Evolutionary conservation across 53 echinoderm and acorn worm genomes (phyloP), one percentile per base, ranked within the genome.

Genomic region (Mesocentrotus franciscanus): DNA sequence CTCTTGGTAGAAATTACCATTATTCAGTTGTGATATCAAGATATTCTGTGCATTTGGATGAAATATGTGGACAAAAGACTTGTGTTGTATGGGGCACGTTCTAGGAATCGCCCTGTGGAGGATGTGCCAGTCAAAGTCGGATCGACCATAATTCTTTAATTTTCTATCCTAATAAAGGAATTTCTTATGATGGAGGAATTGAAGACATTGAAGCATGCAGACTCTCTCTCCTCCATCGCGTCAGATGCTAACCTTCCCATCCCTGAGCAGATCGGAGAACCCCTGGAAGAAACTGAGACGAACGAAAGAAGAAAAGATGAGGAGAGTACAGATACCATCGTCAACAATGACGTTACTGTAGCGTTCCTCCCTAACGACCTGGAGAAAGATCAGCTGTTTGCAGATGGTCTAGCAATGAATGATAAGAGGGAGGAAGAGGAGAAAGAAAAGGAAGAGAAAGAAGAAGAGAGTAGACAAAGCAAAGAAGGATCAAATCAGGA

Each of bases 221-320:
- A 36, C 30, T 94, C 94, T 16, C 20, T 84, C 15, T 84, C 83
- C 20, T 94, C 94, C 8, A 84, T 94, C 27, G 61, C 85, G 10
- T 94, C 94, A 2, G 94, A 94, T 35, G 84, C 94, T 26, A 94
- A 94, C 84, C 85, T 94, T 14, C 94, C 94, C 61, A 62, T 94
- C 83, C 58, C 94, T 30, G 94, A 94, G 84, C 94, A 94, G 94
- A 94, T 94, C 10, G 94, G 94, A 12, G 94, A 94, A 84, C 94
- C 94, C 30, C 35, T 94, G 83, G 94, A 94, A 1, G 94, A 94
- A 27, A 81, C 36, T 0, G 39, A 81, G 39, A 66, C 14, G 34
- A 68, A n/a, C n/a, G 30, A 59, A n/a, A 27, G 60, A 90, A 60
- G 58, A 90, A 60, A 90, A 30, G 90, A 90, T n/a, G 90, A n/a